Conservation (phyloP, 2,113 vertebrate species). For the Trogon surrucura region DNA sequence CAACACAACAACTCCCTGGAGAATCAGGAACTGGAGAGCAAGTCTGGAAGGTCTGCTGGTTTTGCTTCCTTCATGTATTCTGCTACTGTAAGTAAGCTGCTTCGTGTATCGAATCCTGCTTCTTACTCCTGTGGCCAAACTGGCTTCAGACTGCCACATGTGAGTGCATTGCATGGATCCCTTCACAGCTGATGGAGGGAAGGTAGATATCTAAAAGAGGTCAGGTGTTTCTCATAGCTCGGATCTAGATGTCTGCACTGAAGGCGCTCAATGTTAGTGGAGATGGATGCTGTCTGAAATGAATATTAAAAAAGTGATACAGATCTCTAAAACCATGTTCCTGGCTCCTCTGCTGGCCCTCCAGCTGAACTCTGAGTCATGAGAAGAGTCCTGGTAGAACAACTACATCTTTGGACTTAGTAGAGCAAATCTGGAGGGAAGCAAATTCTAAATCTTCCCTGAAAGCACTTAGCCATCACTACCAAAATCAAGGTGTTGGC, state of each 20-base stretch:
- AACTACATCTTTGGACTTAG: background rate
- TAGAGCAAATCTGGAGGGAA: background rate
- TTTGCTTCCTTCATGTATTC: background rate
- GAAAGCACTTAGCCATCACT: background rate
- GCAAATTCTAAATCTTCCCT: background rate
- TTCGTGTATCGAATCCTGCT: background rate
- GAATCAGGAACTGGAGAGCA: constrained; percentile 18
- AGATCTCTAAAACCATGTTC: background rate
- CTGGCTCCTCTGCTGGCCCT: background rate
- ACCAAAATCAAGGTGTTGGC: background rate
- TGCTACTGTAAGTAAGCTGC: background rate
- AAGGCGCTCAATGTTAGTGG: background rate
- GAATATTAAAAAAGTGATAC: background rate
- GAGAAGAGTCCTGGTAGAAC: background rate
- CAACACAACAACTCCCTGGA: constrained; percentile 16
- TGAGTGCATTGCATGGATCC: rapidly evolving
- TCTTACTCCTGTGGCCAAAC: background rate
- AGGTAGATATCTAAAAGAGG: background rate
- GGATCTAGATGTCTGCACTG: background rate
- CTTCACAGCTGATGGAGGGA: background rate
- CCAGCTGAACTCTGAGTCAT: background rate
- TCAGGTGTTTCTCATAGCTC: background rate
- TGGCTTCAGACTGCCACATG: background rate
- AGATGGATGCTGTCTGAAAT: background rate
- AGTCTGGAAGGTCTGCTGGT: background rate